A percentile compares a stretch with the other conserved stretches of the same genome.
Evolutionary conservation across 2,888 invertebrate genomes (phyloP).

Genomic region (Podotricha telesiphe): DNA sequence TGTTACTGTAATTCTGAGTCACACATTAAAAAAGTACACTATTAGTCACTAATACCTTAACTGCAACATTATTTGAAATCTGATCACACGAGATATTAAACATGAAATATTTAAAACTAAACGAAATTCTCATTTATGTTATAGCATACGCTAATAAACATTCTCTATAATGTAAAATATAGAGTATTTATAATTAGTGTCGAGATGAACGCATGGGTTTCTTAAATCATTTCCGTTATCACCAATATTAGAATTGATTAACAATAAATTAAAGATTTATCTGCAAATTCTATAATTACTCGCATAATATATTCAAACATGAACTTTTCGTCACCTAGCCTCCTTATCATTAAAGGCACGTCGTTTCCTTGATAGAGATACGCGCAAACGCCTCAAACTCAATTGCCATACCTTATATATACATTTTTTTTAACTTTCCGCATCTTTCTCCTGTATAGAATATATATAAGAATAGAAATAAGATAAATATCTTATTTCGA

Average conservation of each 20-base stretch:
- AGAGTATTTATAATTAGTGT: slow-evolving; percentile 26
- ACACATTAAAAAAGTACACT: slow-evolving; percentile 1
- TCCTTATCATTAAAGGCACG: slow-evolving; percentile 43
- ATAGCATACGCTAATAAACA: background rate
- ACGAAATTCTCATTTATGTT: background rate
- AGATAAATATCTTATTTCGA: no score
- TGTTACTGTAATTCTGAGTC: background rate
- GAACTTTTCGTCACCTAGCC: slow-evolving; percentile 39
- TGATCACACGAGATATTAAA: background rate
- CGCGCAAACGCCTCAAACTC: slow-evolving; percentile 34
- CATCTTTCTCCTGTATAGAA: background rate
- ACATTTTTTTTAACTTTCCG: background rate
- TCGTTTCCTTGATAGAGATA: slow-evolving; percentile 46
- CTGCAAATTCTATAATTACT: slow-evolving; percentile 23
- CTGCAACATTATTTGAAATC: background rate
- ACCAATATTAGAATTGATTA: slow-evolving; percentile 13
- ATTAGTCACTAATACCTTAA: slow-evolving; percentile 15
- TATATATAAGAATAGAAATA: no score
- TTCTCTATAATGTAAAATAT: background rate
- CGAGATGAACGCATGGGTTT: background rate
- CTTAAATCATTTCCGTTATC: slow-evolving; percentile 19
- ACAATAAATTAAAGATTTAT: slow-evolving; percentile 22
- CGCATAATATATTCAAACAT: slow-evolving; percentile 21
- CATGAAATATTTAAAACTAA: background rate
- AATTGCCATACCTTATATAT: slow-evolving; percentile 35